phyloP scores from a whole-genome alignment of 2,113 vertebrate genomes.

The Takifugu flavidus region DNA sequence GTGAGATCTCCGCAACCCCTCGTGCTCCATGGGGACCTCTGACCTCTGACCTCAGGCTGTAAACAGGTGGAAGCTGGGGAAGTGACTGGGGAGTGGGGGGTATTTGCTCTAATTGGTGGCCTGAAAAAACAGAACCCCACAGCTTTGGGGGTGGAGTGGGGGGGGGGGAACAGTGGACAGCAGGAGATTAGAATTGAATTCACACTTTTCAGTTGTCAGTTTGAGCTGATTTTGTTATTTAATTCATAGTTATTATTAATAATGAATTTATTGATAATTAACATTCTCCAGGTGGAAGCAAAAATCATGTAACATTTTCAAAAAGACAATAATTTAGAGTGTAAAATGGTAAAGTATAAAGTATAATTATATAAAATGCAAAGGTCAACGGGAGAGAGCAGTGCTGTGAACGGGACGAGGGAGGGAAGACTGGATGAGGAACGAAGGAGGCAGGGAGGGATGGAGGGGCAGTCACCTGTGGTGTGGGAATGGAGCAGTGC shows the following conservation, averaged over 20 bases:
- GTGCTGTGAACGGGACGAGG: slow-evolving; percentile 2
- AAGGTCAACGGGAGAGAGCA: slow-evolving; percentile 15
- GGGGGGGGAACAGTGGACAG: no score
- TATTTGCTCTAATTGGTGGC: slow-evolving; percentile 22
- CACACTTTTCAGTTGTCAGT: no score
- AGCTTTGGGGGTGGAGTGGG: not conserved
- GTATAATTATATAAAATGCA: no score
- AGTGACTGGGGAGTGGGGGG: not conserved
- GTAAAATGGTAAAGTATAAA: no score
- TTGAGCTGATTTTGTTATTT: no score
- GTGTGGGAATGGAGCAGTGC: slow-evolving; percentile 68
- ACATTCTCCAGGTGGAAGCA: no score
- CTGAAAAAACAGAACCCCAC: not conserved
- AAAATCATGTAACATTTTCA: no score
- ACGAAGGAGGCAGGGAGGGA: slow-evolving; percentile 10
- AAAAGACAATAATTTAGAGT: no score
- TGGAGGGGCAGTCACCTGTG: slow-evolving; percentile 63
- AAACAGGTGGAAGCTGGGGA: slow-evolving; percentile 40
- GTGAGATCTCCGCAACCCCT: slow-evolving; percentile 16
- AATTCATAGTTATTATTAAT: no score
- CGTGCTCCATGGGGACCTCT: slow-evolving; percentile 24
- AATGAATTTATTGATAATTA: no score
- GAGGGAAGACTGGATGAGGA: slow-evolving; percentile 9
- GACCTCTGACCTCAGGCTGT: slow-evolving; percentile 40
- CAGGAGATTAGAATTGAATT: no score